Evolutionary conservation across 2,797 vertebrate species (phyloP), one percentile per base, ranked within the genome.

Genomic region (Acipenser transmontanus): DNA sequence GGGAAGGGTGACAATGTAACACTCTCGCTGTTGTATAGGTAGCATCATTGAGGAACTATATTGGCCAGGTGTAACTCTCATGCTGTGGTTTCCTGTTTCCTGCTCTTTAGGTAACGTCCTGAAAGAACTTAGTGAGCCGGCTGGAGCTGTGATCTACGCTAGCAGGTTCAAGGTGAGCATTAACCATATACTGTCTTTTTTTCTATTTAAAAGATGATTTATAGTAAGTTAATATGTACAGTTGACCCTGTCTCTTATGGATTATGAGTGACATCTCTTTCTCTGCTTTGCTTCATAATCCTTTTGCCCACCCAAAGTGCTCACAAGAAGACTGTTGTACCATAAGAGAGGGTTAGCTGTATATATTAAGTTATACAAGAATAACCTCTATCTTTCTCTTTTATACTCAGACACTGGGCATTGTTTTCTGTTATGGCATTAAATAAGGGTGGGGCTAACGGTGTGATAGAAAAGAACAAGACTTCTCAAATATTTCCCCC

Each of bases 71-170:
- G 61, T 0, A 62, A 51, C n/a, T 5, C 7, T 52, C 5, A 57
- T 59, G 50, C 74, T 61, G 17, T 10, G 49, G 71, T 12, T 17
- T 48, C 12, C 6, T 68, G 7, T 70, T 12, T 11, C 52, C 47
- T 62, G 1, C 67, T 54, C 9, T 73, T n/a, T 50, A 76, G 88
- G 72, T 74, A 98, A 98, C 0, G 95, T 98, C 49, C 81, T 97
- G 0, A 97, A 98, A 80, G 95, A 98, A 77, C 82, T 98, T 57
- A 93, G 92, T 50, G 94, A 96, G 66, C 95, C 95, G 0, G 86
- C 88, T 0, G 95, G 95, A 65, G 95, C 94, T 0, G 1, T 90
- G 8, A 95, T 97, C 80, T 92, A 93, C 49, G 88, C 89, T 68
- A 93, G 89, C 73, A 85, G 80, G 70, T 98, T 98, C 74, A 91